Base-by-base conservation (phyloP, 2,797 vertebrate genomes). In the Bucorvus abyssinicus region DNA sequence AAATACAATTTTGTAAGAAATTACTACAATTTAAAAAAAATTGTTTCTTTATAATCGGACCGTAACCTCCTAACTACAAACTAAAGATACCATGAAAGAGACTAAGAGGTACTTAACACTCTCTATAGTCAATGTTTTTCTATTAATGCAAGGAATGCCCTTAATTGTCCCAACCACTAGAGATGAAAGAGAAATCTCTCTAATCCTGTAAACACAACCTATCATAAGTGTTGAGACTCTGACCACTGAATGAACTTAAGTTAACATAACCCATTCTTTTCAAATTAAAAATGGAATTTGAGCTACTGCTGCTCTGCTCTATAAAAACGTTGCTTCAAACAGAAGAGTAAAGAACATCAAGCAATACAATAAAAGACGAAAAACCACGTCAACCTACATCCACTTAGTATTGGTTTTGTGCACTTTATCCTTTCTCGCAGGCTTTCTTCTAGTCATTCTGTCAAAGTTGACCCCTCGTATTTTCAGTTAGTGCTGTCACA, bases 131-230 rank as follows among this genome's bases (percentile, higher is more conserved):
- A 71, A 12, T 29, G 10, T 1, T 50, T 84, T 82, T 38, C 61
- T 60, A 44, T 32, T 83, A 74, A 60, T 42, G 18, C 18, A 93
- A 91, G 44, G 44, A 85, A 87, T 42, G 42, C n/a, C 24, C 30
- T 70, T 80, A 70, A 73, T 78, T 85, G 29, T 82, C 92, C 80
- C 68, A 91, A 7, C 6, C 12, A 53, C 50, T 52, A 32, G 40
- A 94, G 38, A 64, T 75, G 55, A 91, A 87, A 94, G 93, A 94
- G 49, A 85, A 91, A 85, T 56, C 71, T 68, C 34, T 65, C 40
- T 91, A 85, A 85, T 83, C 42, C 45, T 78, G 30, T 52, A 77
- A 90, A 92, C n/a, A 80, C 34, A 85, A 85, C 90, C 0, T 5
- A 44, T 15, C 73, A 22, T 47, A 84, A 83, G n/a, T 84, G 55